These are phyloP conservation scores for Thymelicus acteon DNA, from an alignment of 2,888 invertebrate species.

Conservation along the genomic window DNA sequence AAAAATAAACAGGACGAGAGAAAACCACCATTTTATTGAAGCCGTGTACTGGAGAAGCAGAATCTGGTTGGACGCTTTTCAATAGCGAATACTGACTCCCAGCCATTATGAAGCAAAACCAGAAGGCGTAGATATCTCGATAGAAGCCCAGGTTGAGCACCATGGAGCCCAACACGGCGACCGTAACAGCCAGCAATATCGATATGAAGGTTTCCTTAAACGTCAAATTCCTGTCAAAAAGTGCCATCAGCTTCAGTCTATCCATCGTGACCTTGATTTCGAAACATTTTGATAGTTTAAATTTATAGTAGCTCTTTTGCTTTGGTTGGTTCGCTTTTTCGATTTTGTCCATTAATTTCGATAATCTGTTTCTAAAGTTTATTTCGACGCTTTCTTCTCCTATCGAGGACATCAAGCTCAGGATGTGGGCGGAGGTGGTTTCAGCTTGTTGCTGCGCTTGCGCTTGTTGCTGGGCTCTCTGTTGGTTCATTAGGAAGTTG, in stretches of 20 bases:
- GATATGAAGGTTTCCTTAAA: slow-evolving; percentile 92
- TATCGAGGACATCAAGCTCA: slow-evolving; percentile 80
- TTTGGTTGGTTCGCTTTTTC: slow-evolving; percentile 82
- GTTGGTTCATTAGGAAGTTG: slow-evolving; percentile 74
- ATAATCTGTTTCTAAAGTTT: slow-evolving; percentile 82
- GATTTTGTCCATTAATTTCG: slow-evolving; percentile 82
- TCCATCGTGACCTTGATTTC: slow-evolving; percentile 95
- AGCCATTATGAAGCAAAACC: slow-evolving; percentile 99
- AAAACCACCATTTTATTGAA: slow-evolving; percentile 98
- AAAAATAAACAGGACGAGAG: slow-evolving; percentile 97
- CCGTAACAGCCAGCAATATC: slow-evolving; percentile 92
- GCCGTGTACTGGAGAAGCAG: slow-evolving; percentile 99
- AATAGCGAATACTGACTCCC: slow-evolving; percentile 98
- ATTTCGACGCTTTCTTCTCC: slow-evolving; percentile 84
- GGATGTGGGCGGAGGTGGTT: slow-evolving; percentile 63
- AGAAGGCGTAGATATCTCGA: slow-evolving; percentile 95
- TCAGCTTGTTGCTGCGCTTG: slow-evolving; percentile 62
- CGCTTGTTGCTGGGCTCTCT: slow-evolving; percentile 66
- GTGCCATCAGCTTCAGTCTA: slow-evolving; percentile 94
- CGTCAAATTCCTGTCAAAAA: slow-evolving; percentile 96
- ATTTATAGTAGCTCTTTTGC: slow-evolving; percentile 89
- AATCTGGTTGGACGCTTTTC: slow-evolving; percentile 99
- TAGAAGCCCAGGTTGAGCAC: slow-evolving; percentile 94
- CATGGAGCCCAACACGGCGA: slow-evolving; percentile 93
- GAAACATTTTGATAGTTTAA: slow-evolving; percentile 87